Evolutionary conservation across 2,113 vertebrate genomes (phyloP), one percentile per base, ranked within the genome.

Genomic region (Dasyprocta punctata): DNA sequence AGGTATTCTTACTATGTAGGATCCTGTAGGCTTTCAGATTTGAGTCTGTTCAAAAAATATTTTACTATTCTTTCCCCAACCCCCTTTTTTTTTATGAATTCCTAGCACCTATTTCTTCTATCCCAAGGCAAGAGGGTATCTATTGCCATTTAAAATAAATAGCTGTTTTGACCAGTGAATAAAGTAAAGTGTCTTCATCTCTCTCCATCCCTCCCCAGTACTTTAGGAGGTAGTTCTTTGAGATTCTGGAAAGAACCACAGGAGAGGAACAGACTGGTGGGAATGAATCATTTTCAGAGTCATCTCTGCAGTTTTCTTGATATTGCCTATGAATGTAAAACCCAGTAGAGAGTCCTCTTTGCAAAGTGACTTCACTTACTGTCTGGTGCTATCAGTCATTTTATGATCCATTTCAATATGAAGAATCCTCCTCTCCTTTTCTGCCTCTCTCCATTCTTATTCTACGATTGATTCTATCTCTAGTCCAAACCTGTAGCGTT

Each of bases 401-500:
- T 58, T 63, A 13, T n/a, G 58, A 26, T 61, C 0, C 3, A 36
- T 69, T 86, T 67, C 58, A 19, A 26, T 88, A 17, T 95, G 95
- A 92, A n/a, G 44, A 78, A 44, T n/a, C 38, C 28, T 91, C 10
- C 44, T 78, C 56, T 91, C 9, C 86, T n/a, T 91, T 56, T 38
- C 38, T 88, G 90, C n/a, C 47, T 90, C 33, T 41, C 1, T 52
- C n/a, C 2, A 90, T 67, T 36, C 93, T 83, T 44, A 38, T 96
- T 81, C 47, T 89, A 2, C 86, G 86, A 96, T 97, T 78, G 75
- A 14, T 49, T 97, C 87, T 98, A 1, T 98, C 90, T 94, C 14
- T 36, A 99, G 99, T 99, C 99, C 92, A 99, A 99, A 98, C 99
- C 99, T 7, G 99, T 99, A 96, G 99, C 99, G 0, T 99, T 99